Conservation (phyloP, 1,140 invertebrate species). For the Portunus trituberculatus region DNA sequence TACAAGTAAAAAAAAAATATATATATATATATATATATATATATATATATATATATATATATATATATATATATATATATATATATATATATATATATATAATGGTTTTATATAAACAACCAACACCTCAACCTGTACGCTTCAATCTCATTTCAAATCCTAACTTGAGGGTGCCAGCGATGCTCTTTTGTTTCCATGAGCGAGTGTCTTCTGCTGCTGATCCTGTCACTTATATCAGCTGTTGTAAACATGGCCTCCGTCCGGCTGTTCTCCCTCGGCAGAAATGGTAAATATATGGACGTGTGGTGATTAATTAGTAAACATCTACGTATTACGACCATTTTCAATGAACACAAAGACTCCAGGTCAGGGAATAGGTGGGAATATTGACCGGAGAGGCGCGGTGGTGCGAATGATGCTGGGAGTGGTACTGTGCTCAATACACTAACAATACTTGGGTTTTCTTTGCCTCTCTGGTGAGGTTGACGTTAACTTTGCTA, state of each 20-base stretch:
- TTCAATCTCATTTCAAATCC: too few relatives aligned
- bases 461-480: too few relatives aligned
- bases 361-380: too few relatives aligned
- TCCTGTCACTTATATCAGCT: slow-evolving; percentile 9
- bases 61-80: neutral
- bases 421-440: too few relatives aligned
- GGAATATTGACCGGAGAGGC: too few relatives aligned
- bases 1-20: neutral
- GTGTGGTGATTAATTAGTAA: neutral
- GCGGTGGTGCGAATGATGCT: too few relatives aligned
- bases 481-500: too few relatives aligned
- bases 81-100: neutral
- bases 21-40: slow-evolving; percentile 13
- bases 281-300: slow-evolving; percentile 13
- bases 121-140: too few relatives aligned
- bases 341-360: neutral
- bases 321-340: neutral
- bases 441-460: too few relatives aligned
- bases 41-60: slow-evolving; percentile 49
- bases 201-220: too few relatives aligned
- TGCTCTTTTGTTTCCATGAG: slow-evolving; percentile 8
- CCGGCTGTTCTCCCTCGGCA: slow-evolving; percentile 49
- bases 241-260: slow-evolving; percentile 61
- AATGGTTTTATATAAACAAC: too few relatives aligned
- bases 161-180: neutral